A percentile compares a stretch with the other conserved stretches of the same genome.
Conservation (phyloP, 2,888 invertebrate species). For the Cybosia mesomella region DNA sequence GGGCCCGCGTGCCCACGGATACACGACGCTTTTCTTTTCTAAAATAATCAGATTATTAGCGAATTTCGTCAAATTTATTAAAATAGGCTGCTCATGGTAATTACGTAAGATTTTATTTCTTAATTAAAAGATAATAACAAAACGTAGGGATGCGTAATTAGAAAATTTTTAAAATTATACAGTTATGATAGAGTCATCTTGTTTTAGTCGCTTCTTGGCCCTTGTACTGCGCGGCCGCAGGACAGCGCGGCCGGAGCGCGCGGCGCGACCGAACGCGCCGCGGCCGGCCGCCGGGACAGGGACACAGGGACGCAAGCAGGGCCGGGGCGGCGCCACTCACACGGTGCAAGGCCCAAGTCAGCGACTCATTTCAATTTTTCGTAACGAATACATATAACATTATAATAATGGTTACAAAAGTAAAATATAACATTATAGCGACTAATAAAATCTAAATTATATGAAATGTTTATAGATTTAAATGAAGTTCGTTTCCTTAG, state of each 20-base stretch:
- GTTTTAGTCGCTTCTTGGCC: conserved; percentile 73
- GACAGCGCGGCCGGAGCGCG: conserved; percentile 27
- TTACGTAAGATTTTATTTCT: conserved; percentile 86
- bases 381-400: conserved; percentile 87
- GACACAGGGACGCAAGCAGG: conserved; percentile 10
- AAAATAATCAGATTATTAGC: conserved; percentile 82
- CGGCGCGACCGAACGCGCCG: conserved; percentile 21
- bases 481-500: conserved; percentile 84
- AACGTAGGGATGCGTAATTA: conserved; percentile 87
- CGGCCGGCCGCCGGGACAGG: conserved; percentile 26
- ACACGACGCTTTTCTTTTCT: conserved; percentile 83
- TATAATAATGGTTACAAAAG: conserved; percentile 87
- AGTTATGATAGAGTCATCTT: conserved; percentile 84
- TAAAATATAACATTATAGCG: conserved; percentile 87
- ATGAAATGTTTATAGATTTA: conserved; percentile 87
- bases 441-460: conserved; percentile 87
- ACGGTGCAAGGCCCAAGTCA: conserved; percentile 60
- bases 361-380: conserved; percentile 79
- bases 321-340: not conserved
- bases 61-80: conserved; percentile 85
- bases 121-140: conserved; percentile 87
- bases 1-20: conserved; percentile 39
- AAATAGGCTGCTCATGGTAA: conserved; percentile 87
- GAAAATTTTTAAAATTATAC: conserved; percentile 87
- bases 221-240: conserved; percentile 49